Evolutionary conservation across 2,797 vertebrate species (phyloP).

Genomic region (Ciconia nigra): DNA sequence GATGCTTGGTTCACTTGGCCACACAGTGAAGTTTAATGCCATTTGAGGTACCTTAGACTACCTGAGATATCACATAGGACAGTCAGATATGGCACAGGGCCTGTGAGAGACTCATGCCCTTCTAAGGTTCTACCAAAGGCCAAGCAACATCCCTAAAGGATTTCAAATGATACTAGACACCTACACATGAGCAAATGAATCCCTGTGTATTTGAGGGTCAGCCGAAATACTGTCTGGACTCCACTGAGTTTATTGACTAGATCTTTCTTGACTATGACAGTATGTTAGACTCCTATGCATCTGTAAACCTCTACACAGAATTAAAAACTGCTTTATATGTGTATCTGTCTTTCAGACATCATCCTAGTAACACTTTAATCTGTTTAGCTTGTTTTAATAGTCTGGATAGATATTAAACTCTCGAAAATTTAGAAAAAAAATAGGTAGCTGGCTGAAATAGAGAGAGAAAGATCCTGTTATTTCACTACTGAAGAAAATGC

Average conservation of each 20-base stretch:
- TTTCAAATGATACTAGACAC: neutral
- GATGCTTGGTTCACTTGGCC: neutral
- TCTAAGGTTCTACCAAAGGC: neutral
- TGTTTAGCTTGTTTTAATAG: neutral
- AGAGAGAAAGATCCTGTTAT: neutral
- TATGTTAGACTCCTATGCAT: neutral
- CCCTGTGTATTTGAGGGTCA: neutral
- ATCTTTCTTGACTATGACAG: neutral
- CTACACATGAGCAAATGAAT: neutral
- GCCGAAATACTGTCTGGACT: neutral
- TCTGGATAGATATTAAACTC: neutral
- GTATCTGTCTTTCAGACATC: neutral
- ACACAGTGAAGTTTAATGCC: neutral
- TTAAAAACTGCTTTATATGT: neutral
- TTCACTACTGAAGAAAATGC: neutral
- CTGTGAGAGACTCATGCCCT: neutral
- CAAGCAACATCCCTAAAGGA: neutral
- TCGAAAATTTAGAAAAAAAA: neutral
- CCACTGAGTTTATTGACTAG: neutral
- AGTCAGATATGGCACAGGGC: neutral
- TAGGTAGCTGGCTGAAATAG: neutral
- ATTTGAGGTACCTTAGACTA: neutral
- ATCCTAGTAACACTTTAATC: neutral
- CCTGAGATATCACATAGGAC: neutral
- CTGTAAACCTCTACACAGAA: neutral